A percentile compares a stretch with the other conserved stretches of the same genome.
Conservation (phyloP, 2,113 vertebrate species). For the Columba livia region DNA sequence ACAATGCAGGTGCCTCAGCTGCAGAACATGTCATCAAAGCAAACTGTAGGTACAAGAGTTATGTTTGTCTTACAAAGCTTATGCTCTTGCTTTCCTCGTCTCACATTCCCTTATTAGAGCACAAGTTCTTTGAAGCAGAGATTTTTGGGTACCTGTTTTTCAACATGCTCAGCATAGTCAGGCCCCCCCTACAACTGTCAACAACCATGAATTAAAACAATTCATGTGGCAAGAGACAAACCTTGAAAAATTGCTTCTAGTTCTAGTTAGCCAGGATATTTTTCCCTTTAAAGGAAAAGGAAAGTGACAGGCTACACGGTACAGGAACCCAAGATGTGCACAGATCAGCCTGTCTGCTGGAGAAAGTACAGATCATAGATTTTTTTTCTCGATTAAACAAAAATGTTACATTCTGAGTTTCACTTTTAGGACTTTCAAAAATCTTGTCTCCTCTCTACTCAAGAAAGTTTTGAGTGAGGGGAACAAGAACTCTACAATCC, state of each 20-base stretch:
- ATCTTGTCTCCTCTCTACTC: neutral
- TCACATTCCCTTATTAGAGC: neutral
- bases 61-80: neutral
- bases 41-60: neutral
- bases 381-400: neutral
- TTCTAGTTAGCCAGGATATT: neutral
- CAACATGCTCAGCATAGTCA: neutral
- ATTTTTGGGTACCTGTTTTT: neutral
- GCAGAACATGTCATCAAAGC: neutral
- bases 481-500: neutral
- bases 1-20: neutral
- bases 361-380: neutral
- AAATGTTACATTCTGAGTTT: neutral
- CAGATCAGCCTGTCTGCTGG: neutral
- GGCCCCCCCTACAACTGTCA: neutral
- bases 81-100: neutral
- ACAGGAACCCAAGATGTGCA: neutral
- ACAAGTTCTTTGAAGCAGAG: neutral
- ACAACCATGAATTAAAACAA: neutral
- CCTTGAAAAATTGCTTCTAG: neutral
- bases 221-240: neutral
- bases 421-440: neutral
- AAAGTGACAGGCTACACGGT: accelerated
- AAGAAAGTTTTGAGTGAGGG: neutral
- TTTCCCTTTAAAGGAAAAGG: neutral